Evolutionary conservation across 2,113 vertebrate genomes (phyloP).

Genomic region (Bos indicus): DNA sequence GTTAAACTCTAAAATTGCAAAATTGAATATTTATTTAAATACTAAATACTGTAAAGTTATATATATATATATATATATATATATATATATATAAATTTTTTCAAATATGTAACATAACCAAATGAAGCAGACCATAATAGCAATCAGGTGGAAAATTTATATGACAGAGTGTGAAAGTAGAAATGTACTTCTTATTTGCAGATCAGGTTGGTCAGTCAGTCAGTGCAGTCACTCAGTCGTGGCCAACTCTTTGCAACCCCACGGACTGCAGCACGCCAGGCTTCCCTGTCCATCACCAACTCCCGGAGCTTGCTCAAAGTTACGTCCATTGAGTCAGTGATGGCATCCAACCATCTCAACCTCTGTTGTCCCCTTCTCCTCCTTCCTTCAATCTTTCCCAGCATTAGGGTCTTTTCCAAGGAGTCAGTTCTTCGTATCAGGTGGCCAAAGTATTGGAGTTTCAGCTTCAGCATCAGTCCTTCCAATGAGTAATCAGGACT

Average conservation of each 20-base stretch:
- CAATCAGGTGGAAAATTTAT: not conserved
- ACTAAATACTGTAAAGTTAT: not conserved
- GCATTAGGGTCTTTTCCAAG: not conserved
- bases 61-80: not conserved
- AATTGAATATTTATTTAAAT: not conserved
- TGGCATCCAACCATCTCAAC: not conserved
- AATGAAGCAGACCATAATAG: not conserved
- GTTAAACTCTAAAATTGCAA: not conserved
- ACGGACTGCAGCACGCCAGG: rapidly evolving
- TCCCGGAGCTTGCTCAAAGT: not conserved
- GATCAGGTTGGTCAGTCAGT: not conserved
- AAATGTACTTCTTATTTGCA: not conserved
- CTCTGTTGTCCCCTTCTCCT: not conserved
- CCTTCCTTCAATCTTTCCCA: not conserved
- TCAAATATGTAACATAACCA: not conserved
- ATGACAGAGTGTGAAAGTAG: not conserved
- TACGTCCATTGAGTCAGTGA: not conserved
- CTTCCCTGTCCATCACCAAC: not conserved
- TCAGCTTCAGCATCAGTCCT: not conserved
- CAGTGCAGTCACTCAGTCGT: not conserved
- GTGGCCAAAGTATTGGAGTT: not conserved
- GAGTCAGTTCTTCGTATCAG: not conserved
- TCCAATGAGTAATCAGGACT: not conserved
- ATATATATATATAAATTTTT: not conserved
- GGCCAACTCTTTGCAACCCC: not conserved